A percentile compares a stretch with the other conserved stretches of the same genome.
phyloP scores from a whole-genome alignment of 1,140 invertebrate species.

The Planococcus citri region DNA sequence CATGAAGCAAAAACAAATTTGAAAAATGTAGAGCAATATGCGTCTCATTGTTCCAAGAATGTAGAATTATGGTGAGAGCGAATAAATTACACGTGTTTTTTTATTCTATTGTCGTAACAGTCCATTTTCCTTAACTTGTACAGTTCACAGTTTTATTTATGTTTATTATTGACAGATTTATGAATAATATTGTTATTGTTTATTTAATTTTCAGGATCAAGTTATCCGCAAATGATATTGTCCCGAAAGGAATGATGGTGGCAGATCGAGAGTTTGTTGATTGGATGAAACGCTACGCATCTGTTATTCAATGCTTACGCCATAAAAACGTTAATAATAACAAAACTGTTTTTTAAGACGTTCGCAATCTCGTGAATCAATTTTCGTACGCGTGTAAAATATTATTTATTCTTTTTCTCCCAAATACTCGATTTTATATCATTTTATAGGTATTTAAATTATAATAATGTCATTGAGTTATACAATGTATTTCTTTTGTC shows the following conservation, averaged over 20 bases:
- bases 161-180: too few relatives aligned
- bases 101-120: too few relatives aligned
- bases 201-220: not conserved
- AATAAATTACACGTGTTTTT: not conserved
- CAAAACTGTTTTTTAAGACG: not conserved
- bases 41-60: not conserved
- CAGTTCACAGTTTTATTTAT: too few relatives aligned
- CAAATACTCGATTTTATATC: too few relatives aligned
- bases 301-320: constrained; percentile 5
- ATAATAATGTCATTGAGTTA: too few relatives aligned
- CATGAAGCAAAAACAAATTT: not conserved
- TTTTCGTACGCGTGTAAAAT: too few relatives aligned
- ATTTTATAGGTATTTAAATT: too few relatives aligned
- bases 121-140: too few relatives aligned
- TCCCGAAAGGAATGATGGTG: not conserved
- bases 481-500: too few relatives aligned
- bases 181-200: too few relatives aligned
- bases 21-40: not conserved
- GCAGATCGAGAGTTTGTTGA: not conserved
- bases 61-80: not conserved
- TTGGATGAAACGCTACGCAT: not conserved
- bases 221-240: not conserved
- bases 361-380: too few relatives aligned
- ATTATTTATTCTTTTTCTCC: too few relatives aligned
- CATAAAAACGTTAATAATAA: not conserved